Evolutionary conservation across 1,140 invertebrate genomes (phyloP), one percentile per base, ranked within the genome.

Genomic region (Helicoverpa zea): DNA sequence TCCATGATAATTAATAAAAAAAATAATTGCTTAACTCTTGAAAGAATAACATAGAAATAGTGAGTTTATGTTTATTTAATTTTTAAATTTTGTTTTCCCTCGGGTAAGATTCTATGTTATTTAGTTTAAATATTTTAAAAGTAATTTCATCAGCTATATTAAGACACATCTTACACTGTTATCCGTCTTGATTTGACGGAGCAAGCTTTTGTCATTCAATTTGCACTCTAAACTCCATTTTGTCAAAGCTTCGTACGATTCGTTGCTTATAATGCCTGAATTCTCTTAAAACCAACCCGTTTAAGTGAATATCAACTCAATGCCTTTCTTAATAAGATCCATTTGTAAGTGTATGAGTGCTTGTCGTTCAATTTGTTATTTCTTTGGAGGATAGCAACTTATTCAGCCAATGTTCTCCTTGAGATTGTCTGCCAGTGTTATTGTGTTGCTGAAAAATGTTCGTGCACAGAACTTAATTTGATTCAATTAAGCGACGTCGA

Each of bases 141-240:
- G 73, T 35, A 75, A 75, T 75, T 56, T 29, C 51, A 56, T 72
- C 80, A 68, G 51, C 29, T 76, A 52, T 52, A 58, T 73, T 73
- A 73, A 35, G 70, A 58, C 52, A 68, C 43, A 73, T 58, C 70
- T 72, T 73, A 72, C 80, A 63, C 51, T 49, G 47, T 79, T 73
- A 79, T 81, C 68, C 59, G 64, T 77, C 79, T 80, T 80, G 79
- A 80, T 83, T 77, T 80, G 78, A 83, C 73, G 79, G 51, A 74
- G 73, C 74, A 73, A 77, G 82, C 79, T 83, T 83, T 83, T 83
- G 81, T 72, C 82, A 83, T 83, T 80, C 79, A 83, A 80, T 83
- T 83, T 83, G 72, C 81, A 63, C 64, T 80, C 63, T 76, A 76
- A 83, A 76, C 78, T 83, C 78, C 64, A 64, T 76, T 75, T 80